phyloP scores from a whole-genome alignment of 2,113 vertebrate species.

The Colaptes auratus region DNA sequence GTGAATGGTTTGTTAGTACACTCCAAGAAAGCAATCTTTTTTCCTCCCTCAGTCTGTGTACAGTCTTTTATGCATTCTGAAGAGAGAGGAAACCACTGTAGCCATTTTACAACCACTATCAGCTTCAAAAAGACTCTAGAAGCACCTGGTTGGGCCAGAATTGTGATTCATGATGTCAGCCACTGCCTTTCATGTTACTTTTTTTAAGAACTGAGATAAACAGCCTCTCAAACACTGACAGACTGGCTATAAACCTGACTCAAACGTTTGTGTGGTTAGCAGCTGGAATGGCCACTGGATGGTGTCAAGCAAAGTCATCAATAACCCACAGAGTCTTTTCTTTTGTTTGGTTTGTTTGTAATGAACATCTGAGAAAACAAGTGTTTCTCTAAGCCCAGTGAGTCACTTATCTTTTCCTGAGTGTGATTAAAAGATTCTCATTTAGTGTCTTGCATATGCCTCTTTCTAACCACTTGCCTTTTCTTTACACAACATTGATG shows the following conservation, averaged over 20 bases:
- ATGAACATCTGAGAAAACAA: not conserved
- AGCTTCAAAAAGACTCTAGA: not conserved
- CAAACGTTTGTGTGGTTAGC: not conserved
- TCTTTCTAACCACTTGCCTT: slow-evolving; percentile 11
- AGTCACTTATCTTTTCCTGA: not conserved
- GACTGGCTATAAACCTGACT: not conserved
- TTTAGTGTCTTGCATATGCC: not conserved
- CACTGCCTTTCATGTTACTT: not conserved
- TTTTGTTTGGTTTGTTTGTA: not conserved
- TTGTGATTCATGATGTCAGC: not conserved
- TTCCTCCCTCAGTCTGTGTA: not conserved
- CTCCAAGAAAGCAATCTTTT: not conserved
- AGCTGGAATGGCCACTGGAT: not conserved
- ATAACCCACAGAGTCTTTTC: not conserved
- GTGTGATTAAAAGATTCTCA: not conserved
- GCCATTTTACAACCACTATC: not conserved
- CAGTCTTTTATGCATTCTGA: not conserved
- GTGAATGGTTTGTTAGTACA: not conserved
- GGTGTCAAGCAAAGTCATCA: not conserved
- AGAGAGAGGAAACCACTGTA: not conserved
- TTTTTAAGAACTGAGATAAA: not conserved
- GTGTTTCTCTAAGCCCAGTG: not conserved
- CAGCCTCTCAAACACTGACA: not conserved
- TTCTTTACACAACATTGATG: slow-evolving; percentile 52
- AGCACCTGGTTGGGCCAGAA: not conserved